These are phyloP conservation scores for Phyllotis vaccarum DNA, from an alignment of 2,797 vertebrate genomes.

Conservation along the genomic window DNA sequence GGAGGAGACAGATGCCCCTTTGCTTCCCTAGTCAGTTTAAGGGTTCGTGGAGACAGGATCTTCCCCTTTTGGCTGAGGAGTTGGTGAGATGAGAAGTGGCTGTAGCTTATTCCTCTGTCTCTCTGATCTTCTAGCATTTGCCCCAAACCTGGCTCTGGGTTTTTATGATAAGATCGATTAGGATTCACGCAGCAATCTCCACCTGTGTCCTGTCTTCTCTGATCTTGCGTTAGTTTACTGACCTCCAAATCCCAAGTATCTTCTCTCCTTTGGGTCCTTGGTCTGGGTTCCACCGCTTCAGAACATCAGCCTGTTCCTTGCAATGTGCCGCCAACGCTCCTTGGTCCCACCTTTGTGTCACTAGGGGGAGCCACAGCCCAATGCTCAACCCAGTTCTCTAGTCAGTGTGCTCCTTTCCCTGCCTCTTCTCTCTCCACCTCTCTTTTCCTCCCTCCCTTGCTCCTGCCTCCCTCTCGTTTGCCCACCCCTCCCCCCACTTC, in stretches of 20 bases:
- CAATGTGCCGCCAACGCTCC: neutral
- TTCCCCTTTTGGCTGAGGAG: too few species aligned
- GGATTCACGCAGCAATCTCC: neutral
- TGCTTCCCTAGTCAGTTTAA: too few species aligned
- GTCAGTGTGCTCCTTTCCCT: neutral
- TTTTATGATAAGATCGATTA: too few species aligned
- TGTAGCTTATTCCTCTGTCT: too few species aligned
- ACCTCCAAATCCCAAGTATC: neutral
- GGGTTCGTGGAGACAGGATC: too few species aligned
- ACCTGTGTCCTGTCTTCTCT: neutral
- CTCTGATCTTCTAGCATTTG: too few species aligned
- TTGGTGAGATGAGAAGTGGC: too few species aligned
- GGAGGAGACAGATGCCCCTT: too few species aligned
- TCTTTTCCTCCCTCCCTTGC: fast-evolving
- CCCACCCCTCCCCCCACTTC: too few species aligned
- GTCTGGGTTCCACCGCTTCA: neutral
- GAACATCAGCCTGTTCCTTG: too few species aligned
- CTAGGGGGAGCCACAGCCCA: neutral
- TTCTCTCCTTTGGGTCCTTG: neutral
- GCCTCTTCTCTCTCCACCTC: fast-evolving
- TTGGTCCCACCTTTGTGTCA: neutral
- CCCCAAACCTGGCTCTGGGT: too few species aligned
- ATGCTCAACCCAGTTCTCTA: neutral
- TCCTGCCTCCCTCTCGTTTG: fast-evolving
- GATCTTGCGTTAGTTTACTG: neutral